phyloP scores from a whole-genome alignment of 2,113 vertebrate genomes.

The Phalacrocorax brasilianus region DNA sequence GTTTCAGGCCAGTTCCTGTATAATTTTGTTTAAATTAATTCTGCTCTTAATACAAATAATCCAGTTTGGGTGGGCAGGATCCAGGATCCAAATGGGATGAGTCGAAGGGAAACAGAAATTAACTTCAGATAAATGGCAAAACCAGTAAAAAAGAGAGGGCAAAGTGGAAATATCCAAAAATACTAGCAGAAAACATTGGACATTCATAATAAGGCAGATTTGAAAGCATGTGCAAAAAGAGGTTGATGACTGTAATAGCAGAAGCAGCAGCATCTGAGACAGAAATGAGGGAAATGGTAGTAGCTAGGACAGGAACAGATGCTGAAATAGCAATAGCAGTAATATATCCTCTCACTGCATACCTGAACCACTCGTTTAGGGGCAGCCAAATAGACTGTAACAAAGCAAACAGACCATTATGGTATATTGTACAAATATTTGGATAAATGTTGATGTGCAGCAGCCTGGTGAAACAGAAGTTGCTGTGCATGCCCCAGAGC shows the following conservation, averaged over 20 bases:
- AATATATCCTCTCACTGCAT: background rate
- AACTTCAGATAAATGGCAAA: background rate
- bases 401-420: background rate
- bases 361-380: background rate
- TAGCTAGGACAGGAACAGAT: background rate
- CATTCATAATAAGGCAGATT: background rate
- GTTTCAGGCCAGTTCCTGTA: background rate
- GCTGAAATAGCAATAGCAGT: background rate
- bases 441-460: background rate
- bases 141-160: background rate
- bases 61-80: background rate
- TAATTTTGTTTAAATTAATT: background rate
- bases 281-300: background rate
- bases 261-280: background rate
- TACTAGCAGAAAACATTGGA: background rate
- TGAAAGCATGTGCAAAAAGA: background rate
- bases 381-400: constrained; percentile 8
- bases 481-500: background rate
- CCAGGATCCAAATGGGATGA: background rate
- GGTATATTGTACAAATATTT: constrained; percentile 10
- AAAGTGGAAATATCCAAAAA: background rate
- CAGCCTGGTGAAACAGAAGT: background rate
- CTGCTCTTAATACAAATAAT: background rate
- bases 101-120: background rate
- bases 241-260: background rate